These are phyloP conservation scores for Alcis repandata DNA, from an alignment of 2,888 invertebrate species.

Conservation along the genomic window DNA sequence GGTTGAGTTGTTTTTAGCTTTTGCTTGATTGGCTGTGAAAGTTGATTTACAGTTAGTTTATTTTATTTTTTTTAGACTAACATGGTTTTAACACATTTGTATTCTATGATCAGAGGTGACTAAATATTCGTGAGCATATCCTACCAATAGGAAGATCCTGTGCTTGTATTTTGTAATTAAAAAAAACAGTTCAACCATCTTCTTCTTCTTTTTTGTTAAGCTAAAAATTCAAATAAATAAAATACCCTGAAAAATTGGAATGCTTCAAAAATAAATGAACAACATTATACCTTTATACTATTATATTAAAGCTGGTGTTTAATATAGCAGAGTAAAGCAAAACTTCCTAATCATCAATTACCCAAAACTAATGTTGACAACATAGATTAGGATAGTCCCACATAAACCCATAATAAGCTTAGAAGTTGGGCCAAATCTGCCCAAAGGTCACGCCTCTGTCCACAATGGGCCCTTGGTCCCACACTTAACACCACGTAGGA, in stretches of 20 bases:
- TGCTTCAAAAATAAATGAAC: no score
- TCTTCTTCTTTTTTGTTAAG: no score
- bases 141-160: no score
- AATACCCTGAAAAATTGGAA: no score
- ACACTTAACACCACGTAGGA: conserved; percentile 41
- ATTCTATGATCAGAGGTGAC: no score
- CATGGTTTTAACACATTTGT: no score
- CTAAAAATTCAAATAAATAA: no score
- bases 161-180: no score
- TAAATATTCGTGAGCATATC: no score
- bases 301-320: not conserved
- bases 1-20: not conserved
- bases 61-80: no score
- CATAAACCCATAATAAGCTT: conserved; percentile 40
- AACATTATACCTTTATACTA: not conserved
- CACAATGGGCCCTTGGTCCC: conserved; percentile 39
- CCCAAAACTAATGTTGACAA: conserved; percentile 33
- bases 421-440: conserved; percentile 20
- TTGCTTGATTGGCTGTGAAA: not conserved
- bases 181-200: no score
- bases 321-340: not conserved
- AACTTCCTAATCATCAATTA: conserved; percentile 30
- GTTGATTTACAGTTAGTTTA: no score
- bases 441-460: conserved; percentile 33
- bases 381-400: conserved; percentile 36